These are phyloP conservation scores for Itoplectis maculator DNA, from an alignment of 2,888 invertebrate species.

Conservation along the genomic window DNA sequence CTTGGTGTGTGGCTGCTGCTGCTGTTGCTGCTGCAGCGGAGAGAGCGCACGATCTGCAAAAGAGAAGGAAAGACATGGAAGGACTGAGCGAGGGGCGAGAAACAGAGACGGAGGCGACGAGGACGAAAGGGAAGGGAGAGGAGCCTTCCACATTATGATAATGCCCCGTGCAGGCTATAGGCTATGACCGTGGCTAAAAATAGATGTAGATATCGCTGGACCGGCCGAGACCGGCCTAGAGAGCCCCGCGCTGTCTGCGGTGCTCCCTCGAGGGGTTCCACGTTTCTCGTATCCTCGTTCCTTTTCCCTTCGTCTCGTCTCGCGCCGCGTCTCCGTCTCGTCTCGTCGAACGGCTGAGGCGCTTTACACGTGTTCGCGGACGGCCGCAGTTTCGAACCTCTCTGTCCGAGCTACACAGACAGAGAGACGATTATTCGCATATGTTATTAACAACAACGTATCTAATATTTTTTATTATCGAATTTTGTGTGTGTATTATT, in stretches of 20 bases:
- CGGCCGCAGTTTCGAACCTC: too few relatives aligned
- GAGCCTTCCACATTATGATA: conserved; percentile 81
- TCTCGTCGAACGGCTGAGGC: not conserved
- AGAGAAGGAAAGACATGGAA: conserved; percentile 58
- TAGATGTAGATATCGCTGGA: conserved; percentile 79
- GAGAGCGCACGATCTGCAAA: conserved; percentile 64
- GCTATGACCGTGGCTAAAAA: conserved; percentile 80
- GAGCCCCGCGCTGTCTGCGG: conserved; percentile 27
- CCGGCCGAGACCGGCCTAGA: conserved; percentile 41
- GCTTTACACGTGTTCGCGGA: not conserved
- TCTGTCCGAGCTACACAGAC: too few relatives aligned
- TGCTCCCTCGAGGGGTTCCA: conserved; percentile 38
- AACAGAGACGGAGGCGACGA: conserved; percentile 7
- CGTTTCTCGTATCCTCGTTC: conserved; percentile 10
- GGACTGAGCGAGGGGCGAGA: conserved; percentile 60
- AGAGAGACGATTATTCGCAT: too few relatives aligned
- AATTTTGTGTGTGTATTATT: too few relatives aligned
- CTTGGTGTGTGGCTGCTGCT: conserved; percentile 52
- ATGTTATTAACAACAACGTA: too few relatives aligned
- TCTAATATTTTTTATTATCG: too few relatives aligned
- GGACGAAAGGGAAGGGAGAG: conserved; percentile 49
- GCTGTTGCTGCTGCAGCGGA: conserved; percentile 54
- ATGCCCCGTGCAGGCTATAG: conserved; percentile 77
- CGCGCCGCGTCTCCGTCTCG: too few relatives aligned
- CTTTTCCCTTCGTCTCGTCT: not conserved